Evolutionary conservation across 2,113 vertebrate species (phyloP).

Genomic region (Thalassoma bifasciatum): DNA sequence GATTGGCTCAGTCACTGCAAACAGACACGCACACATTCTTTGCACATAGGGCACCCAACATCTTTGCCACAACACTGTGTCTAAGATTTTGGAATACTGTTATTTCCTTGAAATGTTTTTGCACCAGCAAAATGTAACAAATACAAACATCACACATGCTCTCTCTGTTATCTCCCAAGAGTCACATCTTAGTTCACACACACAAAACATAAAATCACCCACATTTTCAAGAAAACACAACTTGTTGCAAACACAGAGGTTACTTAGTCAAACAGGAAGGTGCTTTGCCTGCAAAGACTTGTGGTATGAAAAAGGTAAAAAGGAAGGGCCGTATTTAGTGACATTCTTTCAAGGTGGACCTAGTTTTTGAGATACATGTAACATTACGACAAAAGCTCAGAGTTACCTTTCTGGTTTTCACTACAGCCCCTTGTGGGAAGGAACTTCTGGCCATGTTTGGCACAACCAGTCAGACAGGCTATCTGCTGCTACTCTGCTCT

Average conservation of each 20-base stretch:
- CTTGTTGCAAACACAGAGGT: conserved; percentile 40
- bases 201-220: conserved; percentile 36
- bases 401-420: conserved; percentile 39
- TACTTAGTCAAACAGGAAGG: conserved; percentile 46
- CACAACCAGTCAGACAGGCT: conserved; percentile 62
- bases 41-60: conserved; percentile 19
- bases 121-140: conserved; percentile 35
- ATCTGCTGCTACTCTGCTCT: conserved; percentile 43
- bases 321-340: conserved; percentile 9
- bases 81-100: conserved; percentile 21
- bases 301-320: conserved; percentile 25
- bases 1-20: conserved; percentile 73
- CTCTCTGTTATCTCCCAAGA: conserved; percentile 3
- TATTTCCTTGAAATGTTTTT: conserved; percentile 36
- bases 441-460: conserved; percentile 53
- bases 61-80: conserved; percentile 1
- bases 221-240: conserved; percentile 27
- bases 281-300: conserved; percentile 79
- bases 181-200: conserved; percentile 33
- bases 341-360: conserved; percentile 39
- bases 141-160: background rate
- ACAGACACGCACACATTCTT: conserved; percentile 27
- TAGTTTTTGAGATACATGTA: conserved; percentile 36
- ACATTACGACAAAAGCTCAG: conserved; percentile 26
- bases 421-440: conserved; percentile 28